These are phyloP conservation scores for Tragopan temminckii DNA, from an alignment of 2,797 vertebrate genomes.

Conservation along the genomic window DNA sequence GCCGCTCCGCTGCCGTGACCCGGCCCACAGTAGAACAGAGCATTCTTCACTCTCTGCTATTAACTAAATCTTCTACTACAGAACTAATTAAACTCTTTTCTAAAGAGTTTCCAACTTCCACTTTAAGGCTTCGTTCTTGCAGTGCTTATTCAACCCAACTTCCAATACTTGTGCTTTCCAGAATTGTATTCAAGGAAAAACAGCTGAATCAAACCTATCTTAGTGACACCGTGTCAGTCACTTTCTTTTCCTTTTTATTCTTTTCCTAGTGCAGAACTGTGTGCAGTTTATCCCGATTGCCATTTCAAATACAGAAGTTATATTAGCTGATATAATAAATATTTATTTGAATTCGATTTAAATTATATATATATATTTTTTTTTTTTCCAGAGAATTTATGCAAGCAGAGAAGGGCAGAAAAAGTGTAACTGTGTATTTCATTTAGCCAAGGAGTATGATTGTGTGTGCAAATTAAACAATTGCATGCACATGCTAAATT, in stretches of 20 bases:
- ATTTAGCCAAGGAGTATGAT: neutral
- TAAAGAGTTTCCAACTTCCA: neutral
- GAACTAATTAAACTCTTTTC: neutral
- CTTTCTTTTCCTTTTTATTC: neutral
- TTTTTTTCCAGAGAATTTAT: neutral
- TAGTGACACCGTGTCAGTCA: neutral
- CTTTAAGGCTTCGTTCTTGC: neutral
- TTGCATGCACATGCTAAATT: neutral
- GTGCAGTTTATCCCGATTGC: neutral
- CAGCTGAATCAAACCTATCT: neutral
- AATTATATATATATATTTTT: neutral
- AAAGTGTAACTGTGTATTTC: neutral
- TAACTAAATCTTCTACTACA: neutral
- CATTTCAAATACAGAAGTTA: neutral
- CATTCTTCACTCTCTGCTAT: neutral
- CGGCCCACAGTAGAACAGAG: neutral
- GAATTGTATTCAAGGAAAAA: neutral
- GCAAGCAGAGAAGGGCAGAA: neutral
- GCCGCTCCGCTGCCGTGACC: rapidly evolving
- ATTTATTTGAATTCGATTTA: neutral
- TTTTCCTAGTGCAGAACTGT: neutral
- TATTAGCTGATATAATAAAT: neutral
- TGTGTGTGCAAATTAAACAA: conserved; percentile 46
- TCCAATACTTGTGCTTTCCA: neutral
- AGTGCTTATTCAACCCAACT: neutral